A percentile compares a stretch with the other conserved stretches of the same genome.
phyloP scores from a whole-genome alignment of 64 coral and sea anemone genomes.

The Acropora tenuis region DNA sequence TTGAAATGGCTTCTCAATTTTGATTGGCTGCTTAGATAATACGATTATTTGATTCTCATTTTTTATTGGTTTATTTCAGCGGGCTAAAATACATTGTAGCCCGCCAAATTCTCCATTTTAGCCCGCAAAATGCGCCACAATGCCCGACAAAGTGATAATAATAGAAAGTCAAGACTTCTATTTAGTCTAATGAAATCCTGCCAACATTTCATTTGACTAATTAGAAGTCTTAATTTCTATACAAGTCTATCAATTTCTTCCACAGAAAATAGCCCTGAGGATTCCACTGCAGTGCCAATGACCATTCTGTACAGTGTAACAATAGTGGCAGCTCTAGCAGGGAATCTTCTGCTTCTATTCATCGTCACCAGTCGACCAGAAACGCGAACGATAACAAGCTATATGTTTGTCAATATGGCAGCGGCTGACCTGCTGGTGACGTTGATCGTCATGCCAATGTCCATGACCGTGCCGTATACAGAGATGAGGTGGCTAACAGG shows the following conservation, averaged over 20 bases:
- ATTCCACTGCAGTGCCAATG: background rate
- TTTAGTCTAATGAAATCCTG: too few species aligned
- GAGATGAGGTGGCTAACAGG: background rate
- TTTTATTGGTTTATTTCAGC: too few species aligned
- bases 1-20: too few species aligned
- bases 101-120: too few species aligned
- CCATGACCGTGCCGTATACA: background rate
- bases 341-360: constrained; percentile 13
- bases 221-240: too few species aligned
- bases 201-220: too few species aligned
- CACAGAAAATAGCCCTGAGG: background rate
- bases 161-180: too few species aligned
- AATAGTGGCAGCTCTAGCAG: background rate
- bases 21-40: too few species aligned
- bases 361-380: background rate
- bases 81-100: too few species aligned
- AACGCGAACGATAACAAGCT: constrained; percentile 4
- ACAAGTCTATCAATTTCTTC: background rate
- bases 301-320: constrained; percentile 5
- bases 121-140: too few species aligned
- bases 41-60: too few species aligned
- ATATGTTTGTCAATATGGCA: constrained; percentile 36
- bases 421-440: constrained; percentile 18
- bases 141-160: too few species aligned
- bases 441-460: background rate